A percentile compares a stretch with the other conserved stretches of the same genome.
Evolutionary conservation across 2,113 vertebrate genomes (phyloP).

Genomic region (Megalops atlanticus): DNA sequence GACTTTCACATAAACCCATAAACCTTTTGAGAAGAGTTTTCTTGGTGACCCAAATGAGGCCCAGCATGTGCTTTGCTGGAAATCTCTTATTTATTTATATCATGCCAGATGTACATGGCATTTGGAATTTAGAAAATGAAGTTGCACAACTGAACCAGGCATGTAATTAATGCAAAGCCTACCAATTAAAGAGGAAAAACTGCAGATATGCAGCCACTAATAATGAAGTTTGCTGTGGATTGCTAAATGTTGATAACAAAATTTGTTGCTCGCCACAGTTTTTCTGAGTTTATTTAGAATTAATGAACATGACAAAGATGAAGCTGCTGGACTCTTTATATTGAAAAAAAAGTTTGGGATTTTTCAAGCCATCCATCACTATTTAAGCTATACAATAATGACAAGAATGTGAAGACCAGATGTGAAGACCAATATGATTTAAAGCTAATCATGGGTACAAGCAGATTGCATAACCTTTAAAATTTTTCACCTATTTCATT

Average conservation of each 20-base stretch:
- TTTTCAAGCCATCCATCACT: neutral
- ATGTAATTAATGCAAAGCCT: conserved; percentile 25
- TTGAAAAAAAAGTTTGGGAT: too few species aligned
- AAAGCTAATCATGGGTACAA: neutral
- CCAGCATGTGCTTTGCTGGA: conserved; percentile 21
- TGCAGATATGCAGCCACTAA: neutral
- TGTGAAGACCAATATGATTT: too few species aligned
- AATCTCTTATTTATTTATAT: conserved; percentile 19
- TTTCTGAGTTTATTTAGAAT: conserved; percentile 5
- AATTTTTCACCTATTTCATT: neutral
- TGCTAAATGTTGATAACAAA: neutral
- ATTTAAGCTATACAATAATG: neutral
- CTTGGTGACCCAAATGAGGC: neutral
- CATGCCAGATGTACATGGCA: conserved; percentile 1
- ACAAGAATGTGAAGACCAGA: neutral
- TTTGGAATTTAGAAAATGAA: neutral
- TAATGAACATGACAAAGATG: conserved; percentile 12
- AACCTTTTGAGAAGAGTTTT: neutral
- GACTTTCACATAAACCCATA: conserved; percentile 5
- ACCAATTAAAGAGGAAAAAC: conserved; percentile 1
- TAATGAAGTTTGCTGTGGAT: neutral
- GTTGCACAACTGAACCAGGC: neutral
- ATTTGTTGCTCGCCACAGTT: neutral
- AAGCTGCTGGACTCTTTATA: neutral
- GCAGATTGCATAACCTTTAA: too few species aligned